Evolutionary conservation across 2,888 invertebrate species (phyloP), one percentile per base, ranked within the genome.

Genomic region (Taphrorychus bicolor): DNA sequence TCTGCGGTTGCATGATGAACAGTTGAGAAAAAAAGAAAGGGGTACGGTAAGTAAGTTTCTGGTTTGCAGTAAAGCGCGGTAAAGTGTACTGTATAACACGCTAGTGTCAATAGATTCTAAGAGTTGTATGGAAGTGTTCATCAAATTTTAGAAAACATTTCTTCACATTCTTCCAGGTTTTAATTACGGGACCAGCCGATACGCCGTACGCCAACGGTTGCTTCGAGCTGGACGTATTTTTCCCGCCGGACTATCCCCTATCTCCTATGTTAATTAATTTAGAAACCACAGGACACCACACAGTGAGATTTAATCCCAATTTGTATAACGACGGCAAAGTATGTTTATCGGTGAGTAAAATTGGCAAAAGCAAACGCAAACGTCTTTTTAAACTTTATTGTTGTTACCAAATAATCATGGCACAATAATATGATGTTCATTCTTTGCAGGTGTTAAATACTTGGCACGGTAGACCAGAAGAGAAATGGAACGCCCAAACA

Each of bases 401-500:
- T 32, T 32, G 11, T n/a, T n/a, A n/a, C n/a, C n/a, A n/a, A n/a
- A n/a, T n/a, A n/a, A n/a, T n/a, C n/a, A 32, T 32, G 32, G 11
- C 11, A 5, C 32, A 32, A 32, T n/a, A n/a, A n/a, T n/a, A n/a
- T n/a, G 14, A 45, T 18, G 45, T 45, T 45, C 16, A 14, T 61
- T 54, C 32, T 23, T 21, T 58, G 17, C 18, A 70, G 70, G 70
- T 97, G 72, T 86, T 97, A 72, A 97, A 97, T 84, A 97, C 97
- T 2, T 97, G 97, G 97, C 96, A 97, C 82, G 97, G 97, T 5
- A 86, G 96, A 59, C 97, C 97, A 19, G 97, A 97, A 83, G 97
- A 97, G 83, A 95, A 96, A 82, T 97, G 97, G 97, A 97, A 95
- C 84, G 92, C 96, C 70, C 94, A 95, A 81, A 97, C 96, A 0